Base-by-base conservation (phyloP, 2,888 invertebrate species). In the Parnassius orleans region DNA sequence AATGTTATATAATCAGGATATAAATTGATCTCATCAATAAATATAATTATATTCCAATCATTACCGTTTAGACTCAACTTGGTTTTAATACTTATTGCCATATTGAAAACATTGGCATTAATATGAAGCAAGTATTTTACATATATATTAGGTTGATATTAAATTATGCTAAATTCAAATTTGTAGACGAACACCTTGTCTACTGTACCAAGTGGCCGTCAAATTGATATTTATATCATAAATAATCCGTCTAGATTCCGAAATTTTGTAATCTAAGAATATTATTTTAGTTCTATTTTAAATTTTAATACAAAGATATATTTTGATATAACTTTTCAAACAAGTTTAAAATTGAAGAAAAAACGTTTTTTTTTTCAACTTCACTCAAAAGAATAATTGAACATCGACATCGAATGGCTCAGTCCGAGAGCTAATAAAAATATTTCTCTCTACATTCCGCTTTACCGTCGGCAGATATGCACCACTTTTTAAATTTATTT, bases 401-500 rank as follows among this genome's bases (percentile, higher is more conserved):
- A 63, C 55, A 42, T 19, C 41, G 47, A 60, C 12, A 54, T 51
- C 46, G 52, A 59, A 46, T 33, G 50, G 44, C 19, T 54, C 33
- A 50, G 51, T 63, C 62, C 33, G 53, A 58, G 58, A 56, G 57
- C 53, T 59, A 56, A 63, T 60, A 60, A 63, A 14, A 59, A 63
- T 60, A 63, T 60, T 63, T 63, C 59, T 52, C 42, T 33, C 52
- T 42, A 43, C 52, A 52, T 52, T 53, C 46, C 53, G 47, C 59
- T 60, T 56, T 55, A 52, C 44, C 56, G 57, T 57, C 48, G 56
- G 48, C 24, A 33, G 54, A 44, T 60, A 46, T 47, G 55, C 12
- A 54, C 55, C 41, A 53, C 53, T 54, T 72, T 71, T 65, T 68
- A 65, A 70, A 69, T 72, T 74, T 68, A 74, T 70, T 33, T 67